Conservation (phyloP, 2,113 vertebrate species). For the Dicerorhinus sumatrensis region DNA sequence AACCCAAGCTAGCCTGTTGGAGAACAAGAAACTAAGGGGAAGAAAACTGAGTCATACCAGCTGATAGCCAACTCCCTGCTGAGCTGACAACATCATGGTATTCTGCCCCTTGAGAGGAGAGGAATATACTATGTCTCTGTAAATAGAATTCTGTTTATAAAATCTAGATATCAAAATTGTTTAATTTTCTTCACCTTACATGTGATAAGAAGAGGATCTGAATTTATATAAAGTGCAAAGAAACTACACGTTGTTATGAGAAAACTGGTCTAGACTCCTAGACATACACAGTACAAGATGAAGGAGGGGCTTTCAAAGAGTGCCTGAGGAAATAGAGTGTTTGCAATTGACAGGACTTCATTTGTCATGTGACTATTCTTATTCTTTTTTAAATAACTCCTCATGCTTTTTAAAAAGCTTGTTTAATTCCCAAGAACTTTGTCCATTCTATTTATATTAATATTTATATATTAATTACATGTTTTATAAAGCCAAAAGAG, state of each 20-base stretch:
- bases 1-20: background rate
- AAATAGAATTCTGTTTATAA: background rate
- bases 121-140: rapidly evolving
- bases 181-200: background rate
- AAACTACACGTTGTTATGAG: background rate
- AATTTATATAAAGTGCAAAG: background rate
- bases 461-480: background rate
- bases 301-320: background rate
- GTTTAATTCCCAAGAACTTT: background rate
- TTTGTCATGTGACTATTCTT: background rate
- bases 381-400: background rate
- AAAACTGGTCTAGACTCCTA: background rate
- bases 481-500: background rate
- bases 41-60: background rate
- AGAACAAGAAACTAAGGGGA: background rate
- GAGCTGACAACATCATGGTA: background rate
- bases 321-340: background rate
- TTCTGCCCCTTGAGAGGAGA: too few relatives aligned
- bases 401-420: background rate
- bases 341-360: background rate
- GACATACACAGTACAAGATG: background rate
- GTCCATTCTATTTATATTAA: background rate
- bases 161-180: background rate
- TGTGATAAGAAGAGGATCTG: background rate
- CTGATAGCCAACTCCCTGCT: background rate